Percentiles rank a stretch among this genome's conserved stretches.
These are phyloP conservation scores for Seriola aureovittata DNA, from an alignment of 2,113 vertebrate genomes.

Conservation along the genomic window DNA sequence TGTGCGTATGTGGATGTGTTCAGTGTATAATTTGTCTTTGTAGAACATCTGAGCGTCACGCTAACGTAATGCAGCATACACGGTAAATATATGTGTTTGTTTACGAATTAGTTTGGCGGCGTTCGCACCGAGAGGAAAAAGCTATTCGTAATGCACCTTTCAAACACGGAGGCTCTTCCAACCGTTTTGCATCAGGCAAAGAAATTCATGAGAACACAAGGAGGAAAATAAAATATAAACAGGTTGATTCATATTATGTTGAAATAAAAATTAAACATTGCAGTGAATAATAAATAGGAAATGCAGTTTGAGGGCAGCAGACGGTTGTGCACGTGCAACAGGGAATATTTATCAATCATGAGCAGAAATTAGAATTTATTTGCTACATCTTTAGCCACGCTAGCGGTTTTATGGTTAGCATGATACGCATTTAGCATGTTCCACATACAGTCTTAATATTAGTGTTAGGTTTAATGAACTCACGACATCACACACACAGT, in stretches of 20 bases:
- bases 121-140: background rate
- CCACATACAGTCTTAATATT: background rate
- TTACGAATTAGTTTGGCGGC: background rate
- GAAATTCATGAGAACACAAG: background rate
- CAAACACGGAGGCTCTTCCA: background rate
- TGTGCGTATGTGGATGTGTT: background rate
- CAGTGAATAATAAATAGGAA: no score
- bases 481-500: no score
- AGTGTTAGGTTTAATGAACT: background rate
- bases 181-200: background rate
- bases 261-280: no score
- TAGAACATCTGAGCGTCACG: conserved; percentile 2
- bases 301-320: no score
- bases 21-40: conserved; percentile 35
- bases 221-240: background rate
- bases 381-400: background rate
- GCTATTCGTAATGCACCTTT: background rate
- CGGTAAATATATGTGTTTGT: conserved; percentile 21
- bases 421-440: no score
- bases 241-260: no score
- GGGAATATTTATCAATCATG: no score
- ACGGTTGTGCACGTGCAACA: no score
- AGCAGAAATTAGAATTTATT: no score
- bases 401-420: background rate
- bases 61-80: background rate